Base-by-base conservation (phyloP, 2,888 invertebrate genomes). In the Drosophila anomalipes region DNA sequence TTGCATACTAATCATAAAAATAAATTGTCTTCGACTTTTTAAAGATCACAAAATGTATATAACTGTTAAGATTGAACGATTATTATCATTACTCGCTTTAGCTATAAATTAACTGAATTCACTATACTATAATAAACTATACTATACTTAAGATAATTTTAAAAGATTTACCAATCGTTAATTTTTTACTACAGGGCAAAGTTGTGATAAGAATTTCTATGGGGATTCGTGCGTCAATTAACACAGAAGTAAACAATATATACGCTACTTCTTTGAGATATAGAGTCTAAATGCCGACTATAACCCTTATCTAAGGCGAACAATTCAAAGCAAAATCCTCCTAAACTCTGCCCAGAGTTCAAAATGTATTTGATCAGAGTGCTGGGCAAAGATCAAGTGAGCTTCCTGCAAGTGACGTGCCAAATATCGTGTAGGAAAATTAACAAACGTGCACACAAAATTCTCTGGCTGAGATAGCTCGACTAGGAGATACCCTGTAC, bases 371-470 rank as follows among this genome's bases (percentile, higher is more conserved):
- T 52, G 5, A 74, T 14, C 44, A 14, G 44, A 53, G 59, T n/a
- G 28, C n/a, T 22, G 57, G 32, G 26, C 53, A 44, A 32, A 35
- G 28, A 54, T 57, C 19, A 32, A 26, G 77, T 73, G 67, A 52
- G 41, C n/a, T 57, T 26, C 9, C n/a, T 56, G 57, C 68, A 74
- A 60, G 51, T 71, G 52, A 78, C 81, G 68, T 78, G 81, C 75
- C 73, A 78, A 80, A 74, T 37, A 70, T 64, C 82, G 66, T 63
- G 71, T 64, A 66, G 75, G 44, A 57, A 47, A 70, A 74, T 26
- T 66, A 41, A 41, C 32, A 57, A 61, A 67, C 56, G 47, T 67
- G 56, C 7, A 59, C 26, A 65, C 32, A 56, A 67, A 51, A 22
- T 5, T 22, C 5, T 12, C 22, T 5, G 2, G 5, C 0, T 5